Percentiles rank a stretch among this genome's conserved stretches.
phyloP scores from a whole-genome alignment of 2,113 vertebrate species.

The Peromyscus maniculatus region DNA sequence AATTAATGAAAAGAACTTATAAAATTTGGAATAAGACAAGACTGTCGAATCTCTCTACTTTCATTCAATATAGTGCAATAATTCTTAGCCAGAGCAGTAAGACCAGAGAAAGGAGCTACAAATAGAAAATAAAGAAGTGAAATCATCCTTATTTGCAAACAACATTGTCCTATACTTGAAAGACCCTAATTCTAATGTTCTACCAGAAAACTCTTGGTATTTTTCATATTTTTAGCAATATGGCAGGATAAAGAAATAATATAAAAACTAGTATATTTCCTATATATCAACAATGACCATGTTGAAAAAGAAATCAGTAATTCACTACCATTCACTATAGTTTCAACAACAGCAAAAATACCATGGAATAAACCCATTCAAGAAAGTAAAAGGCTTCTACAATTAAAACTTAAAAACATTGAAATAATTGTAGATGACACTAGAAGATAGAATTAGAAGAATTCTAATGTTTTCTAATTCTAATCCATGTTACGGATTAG shows the following conservation, averaged over 20 bases:
- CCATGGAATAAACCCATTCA: neutral
- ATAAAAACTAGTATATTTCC: neutral
- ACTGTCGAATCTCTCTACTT: neutral
- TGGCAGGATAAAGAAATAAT: neutral
- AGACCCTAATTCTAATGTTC: neutral
- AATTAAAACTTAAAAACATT: neutral
- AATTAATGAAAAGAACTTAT: neutral
- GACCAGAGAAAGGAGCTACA: neutral
- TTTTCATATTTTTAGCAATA: neutral
- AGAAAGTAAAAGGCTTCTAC: neutral
- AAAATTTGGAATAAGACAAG: neutral
- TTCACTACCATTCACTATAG: neutral
- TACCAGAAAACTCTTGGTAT: neutral
- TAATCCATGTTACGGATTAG: neutral
- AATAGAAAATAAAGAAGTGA: neutral
- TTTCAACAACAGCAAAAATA: neutral
- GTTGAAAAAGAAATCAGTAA: neutral
- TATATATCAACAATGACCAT: neutral
- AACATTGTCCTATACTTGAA: neutral
- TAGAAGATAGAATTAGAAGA: neutral
- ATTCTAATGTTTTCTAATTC: neutral
- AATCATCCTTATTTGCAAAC: neutral
- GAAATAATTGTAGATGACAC: neutral
- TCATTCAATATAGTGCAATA: neutral
- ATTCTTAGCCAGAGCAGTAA: neutral